A percentile compares a stretch with the other conserved stretches of the same genome.
These are phyloP conservation scores for Excalfactoria chinensis DNA, from an alignment of 2,113 vertebrate genomes.

Conservation along the genomic window DNA sequence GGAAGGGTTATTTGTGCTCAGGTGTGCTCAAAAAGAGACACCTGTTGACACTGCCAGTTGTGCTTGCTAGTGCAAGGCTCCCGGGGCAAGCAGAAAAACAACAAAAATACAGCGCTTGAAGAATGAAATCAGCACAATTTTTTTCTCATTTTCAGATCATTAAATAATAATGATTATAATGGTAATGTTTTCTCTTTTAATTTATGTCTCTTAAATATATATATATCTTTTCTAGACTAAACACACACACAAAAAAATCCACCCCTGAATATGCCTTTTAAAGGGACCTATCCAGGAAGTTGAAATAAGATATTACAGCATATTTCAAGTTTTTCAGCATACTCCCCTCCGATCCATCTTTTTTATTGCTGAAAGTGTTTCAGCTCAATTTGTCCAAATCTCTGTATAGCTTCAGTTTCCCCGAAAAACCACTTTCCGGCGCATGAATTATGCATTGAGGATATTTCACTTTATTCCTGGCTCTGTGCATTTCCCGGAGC, in stretches of 20 bases:
- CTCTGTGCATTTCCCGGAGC: background rate
- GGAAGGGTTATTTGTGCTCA: background rate
- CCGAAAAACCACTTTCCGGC: slow-evolving; percentile 35
- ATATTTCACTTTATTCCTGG: slow-evolving; percentile 50
- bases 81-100: background rate
- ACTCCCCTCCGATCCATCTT: slow-evolving; percentile 44
- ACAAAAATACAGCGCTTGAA: background rate
- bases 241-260: background rate
- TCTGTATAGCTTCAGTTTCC: slow-evolving; percentile 33
- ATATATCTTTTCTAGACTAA: background rate
- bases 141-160: background rate
- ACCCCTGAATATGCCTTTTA: background rate
- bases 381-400: slow-evolving; percentile 45
- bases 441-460: slow-evolving; percentile 60
- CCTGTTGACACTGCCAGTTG: background rate
- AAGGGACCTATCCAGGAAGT: background rate
- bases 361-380: slow-evolving; percentile 37
- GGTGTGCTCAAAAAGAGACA: background rate
- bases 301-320: slow-evolving; percentile 39
- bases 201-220: background rate
- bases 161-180: too few species aligned
- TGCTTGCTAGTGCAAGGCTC: background rate
- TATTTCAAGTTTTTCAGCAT: background rate
- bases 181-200: background rate
- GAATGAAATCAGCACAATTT: background rate